phyloP scores from a whole-genome alignment of 2,888 invertebrate species.

The Listrodromus nycthemerus region DNA sequence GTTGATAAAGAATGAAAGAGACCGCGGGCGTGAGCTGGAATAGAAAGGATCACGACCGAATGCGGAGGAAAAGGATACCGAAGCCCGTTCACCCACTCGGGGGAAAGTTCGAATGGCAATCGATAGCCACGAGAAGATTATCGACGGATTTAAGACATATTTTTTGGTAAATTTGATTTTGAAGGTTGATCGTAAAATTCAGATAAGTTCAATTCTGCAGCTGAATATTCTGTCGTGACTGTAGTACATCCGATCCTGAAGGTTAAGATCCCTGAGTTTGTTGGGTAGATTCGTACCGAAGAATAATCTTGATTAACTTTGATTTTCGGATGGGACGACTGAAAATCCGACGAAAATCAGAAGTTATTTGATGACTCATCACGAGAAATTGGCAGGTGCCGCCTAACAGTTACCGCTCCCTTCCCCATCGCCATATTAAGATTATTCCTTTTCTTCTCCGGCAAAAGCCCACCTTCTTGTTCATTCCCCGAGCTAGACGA shows the following conservation, averaged over 20 bases:
- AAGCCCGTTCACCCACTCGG: conserved; percentile 55
- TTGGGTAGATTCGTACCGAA: too few relatives aligned
- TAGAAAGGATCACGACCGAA: conserved; percentile 48
- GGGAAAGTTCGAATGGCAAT: conserved; percentile 55
- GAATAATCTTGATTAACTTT: too few relatives aligned
- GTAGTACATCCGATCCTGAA: too few relatives aligned
- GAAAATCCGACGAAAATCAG: background rate
- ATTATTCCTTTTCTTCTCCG: background rate
- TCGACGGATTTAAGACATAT: background rate
- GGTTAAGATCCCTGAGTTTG: too few relatives aligned
- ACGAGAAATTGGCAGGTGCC: background rate
- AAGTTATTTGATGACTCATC: background rate
- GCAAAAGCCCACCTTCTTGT: conserved; percentile 27
- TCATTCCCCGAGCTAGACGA: background rate
- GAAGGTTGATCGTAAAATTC: background rate
- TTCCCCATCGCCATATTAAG: background rate
- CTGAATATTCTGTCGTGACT: background rate
- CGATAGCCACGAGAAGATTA: conserved; percentile 31
- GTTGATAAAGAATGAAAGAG: conserved; percentile 47
- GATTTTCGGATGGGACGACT: too few relatives aligned
- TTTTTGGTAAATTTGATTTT: background rate
- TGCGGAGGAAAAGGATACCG: conserved; percentile 40
- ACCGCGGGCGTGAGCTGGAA: conserved; percentile 30
- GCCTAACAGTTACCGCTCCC: background rate
- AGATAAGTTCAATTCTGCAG: background rate